These are phyloP conservation scores for Tetramorium parvispinum DNA, from an alignment of 1,140 invertebrate species.

Conservation along the genomic window DNA sequence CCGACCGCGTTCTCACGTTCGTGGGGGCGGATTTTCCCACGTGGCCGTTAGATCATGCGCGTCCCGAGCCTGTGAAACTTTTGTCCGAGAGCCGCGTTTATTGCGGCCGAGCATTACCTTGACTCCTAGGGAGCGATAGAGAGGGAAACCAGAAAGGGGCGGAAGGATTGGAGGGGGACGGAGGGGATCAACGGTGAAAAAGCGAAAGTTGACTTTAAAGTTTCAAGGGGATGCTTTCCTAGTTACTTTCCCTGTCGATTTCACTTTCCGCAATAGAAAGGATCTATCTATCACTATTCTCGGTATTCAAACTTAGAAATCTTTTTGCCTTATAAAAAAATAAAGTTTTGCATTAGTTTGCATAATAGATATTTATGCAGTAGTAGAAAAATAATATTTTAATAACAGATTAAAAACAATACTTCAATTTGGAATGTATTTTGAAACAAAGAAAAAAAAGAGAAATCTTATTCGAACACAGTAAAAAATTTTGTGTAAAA, in stretches of 20 bases:
- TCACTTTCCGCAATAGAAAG: constrained; percentile 2
- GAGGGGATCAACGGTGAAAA: constrained; percentile 72
- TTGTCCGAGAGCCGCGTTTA: constrained; percentile 79
- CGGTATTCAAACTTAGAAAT: neutral
- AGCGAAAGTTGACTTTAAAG: constrained; percentile 83
- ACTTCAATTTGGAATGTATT: neutral
- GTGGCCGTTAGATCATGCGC: constrained; percentile 82
- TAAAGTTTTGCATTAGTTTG: neutral
- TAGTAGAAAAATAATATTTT: neutral
- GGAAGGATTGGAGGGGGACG: neutral
- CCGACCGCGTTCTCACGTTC: constrained; percentile 63
- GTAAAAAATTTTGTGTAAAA: too few species aligned
- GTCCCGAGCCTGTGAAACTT: constrained; percentile 70
- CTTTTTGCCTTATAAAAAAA: neutral
- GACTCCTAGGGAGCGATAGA: constrained; percentile 71
- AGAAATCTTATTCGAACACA: too few species aligned
- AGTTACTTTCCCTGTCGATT: neutral
- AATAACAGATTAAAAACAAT: neutral
- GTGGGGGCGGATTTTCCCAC: constrained; percentile 79
- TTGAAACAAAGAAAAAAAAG: too few species aligned
- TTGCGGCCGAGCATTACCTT: constrained; percentile 81
- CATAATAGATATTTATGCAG: neutral
- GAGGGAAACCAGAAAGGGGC: constrained; percentile 65
- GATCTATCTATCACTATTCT: neutral
- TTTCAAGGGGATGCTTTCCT: constrained; percentile 79